Base-by-base conservation (phyloP, 2,888 invertebrate genomes). In the Melikaiella ostensackeni region DNA sequence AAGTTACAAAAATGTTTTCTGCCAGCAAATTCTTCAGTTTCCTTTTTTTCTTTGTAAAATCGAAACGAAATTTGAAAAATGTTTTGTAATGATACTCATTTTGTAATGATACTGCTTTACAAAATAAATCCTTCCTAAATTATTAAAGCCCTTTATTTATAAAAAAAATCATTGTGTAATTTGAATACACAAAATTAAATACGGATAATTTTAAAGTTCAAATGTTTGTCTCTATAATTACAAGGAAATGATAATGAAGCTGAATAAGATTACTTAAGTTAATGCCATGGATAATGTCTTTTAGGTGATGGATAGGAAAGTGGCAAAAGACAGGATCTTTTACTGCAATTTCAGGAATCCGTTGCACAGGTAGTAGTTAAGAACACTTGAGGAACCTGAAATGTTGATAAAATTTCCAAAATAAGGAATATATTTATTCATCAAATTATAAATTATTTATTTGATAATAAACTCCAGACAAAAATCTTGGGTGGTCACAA, bases 271-370 rank as follows among this genome's bases (percentile, higher is more conserved):
- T 70, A 70, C 66, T 70, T 19, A 70, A 70, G 27, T 70, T 30
- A 27, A 46, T n/a, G 9, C 24, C 21, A 46, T 70, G 50, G 66
- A 66, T 42, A 46, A 30, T 70, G 30, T 46, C 19, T 70, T 66
- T 75, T 79, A 79, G 80, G 79, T 82, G 83, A 81, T 81, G 78
- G 80, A 77, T 81, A 80, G 82, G 70, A 74, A 64, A 77, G 75
- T 73, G 76, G 66, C 76, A 84, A 79, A 81, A 76, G 75, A 61
- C 75, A 62, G 76, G 74, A 75, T 81, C 79, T 80, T 82, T 84
- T 86, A 88, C 75, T 88, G 85, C 83, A 81, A 84, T 83, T 87
- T 88, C 78, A 85, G 84, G 82, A 82, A 78, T 80, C 86, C 89
- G 74, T 87, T 89, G 81, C 86, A 86, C 82, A 85, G 80, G 82